phyloP scores from a whole-genome alignment of 2,797 vertebrate species.

The Heliangelus exortis region DNA sequence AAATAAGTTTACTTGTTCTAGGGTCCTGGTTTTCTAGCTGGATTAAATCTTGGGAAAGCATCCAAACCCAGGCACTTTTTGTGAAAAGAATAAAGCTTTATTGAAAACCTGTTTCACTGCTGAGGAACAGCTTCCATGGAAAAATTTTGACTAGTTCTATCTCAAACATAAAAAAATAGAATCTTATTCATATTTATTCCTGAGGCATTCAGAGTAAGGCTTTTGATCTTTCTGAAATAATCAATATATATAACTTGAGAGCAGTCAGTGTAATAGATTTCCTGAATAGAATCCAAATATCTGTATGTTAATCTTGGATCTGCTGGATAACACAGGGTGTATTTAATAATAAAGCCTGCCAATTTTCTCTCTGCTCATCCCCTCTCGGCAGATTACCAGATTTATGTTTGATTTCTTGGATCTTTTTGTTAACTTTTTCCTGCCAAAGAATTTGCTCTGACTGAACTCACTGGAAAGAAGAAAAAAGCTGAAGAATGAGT shows the following conservation, averaged over 20 bases:
- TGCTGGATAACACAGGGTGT: not conserved
- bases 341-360: conserved; percentile 24
- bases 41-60: not conserved
- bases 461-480: conserved; percentile 24
- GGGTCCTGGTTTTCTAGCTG: not conserved
- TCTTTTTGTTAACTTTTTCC: not conserved
- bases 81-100: not conserved
- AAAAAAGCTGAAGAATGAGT: not conserved
- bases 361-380: conserved; percentile 4
- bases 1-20: not conserved
- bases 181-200: not conserved
- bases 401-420: conserved; percentile 50
- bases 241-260: not conserved
- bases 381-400: conserved; percentile 1
- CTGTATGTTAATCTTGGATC: conserved; percentile 46
- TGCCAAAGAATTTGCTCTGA: conserved; percentile 44
- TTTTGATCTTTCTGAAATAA: conserved; percentile 19
- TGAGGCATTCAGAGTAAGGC: not conserved
- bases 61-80: not conserved
- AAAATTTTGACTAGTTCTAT: not conserved
- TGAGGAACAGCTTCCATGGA: not conserved
- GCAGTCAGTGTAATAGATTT: not conserved
- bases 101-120: not conserved
- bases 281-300: not conserved
- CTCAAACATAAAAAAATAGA: not conserved